Evolutionary conservation across 1,140 invertebrate species (phyloP), one percentile per base, ranked within the genome.

Genomic region (Pseudomyrmex pallidus): DNA sequence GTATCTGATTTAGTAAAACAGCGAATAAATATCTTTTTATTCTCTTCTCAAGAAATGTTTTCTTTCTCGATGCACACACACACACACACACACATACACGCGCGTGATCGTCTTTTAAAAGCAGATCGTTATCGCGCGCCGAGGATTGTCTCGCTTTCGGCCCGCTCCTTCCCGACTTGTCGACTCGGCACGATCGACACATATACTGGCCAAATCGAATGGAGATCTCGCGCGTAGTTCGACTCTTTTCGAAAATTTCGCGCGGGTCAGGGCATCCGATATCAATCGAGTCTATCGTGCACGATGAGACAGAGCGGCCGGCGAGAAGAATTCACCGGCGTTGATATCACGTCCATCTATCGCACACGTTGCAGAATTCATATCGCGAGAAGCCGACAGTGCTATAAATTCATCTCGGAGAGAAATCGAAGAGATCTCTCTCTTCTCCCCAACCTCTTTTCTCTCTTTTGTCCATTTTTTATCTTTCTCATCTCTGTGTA

Each of bases 331-430:
- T 85, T 66, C 48, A 20, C 8, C 15, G 46, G 63, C 48, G 35
- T 35, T 61, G 72, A 67, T 90, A 90, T 90, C 89, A 46, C 57
- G n/a, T n/a, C 77, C 20, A 86, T 85, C 52, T 74, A 89, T 89
- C 83, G 83, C 83, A 64, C 80, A 90, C 90, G 74, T 61, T 90
- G 90, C 90, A 90, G 84, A 89, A 90, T 90, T 91, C 87, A 90
- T 91, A 90, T 90, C 83, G 77, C 83, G 63, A 35, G 35, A 78
- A 86, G 64, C 85, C 56, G 50, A 56, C 62, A 48, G 61, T 82
- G 77, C 35, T 63, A 67, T 35, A 46, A 52, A 72, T 78, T 74
- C 62, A 82, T 89, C 56, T 68, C 35, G 54, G 17, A 63, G 48
- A 62, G 35, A 35, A 7, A 35, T 35, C 35, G 35, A 35, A 35